These are phyloP conservation scores for Grantiella picta DNA, from an alignment of 2,113 vertebrate species.

Conservation along the genomic window DNA sequence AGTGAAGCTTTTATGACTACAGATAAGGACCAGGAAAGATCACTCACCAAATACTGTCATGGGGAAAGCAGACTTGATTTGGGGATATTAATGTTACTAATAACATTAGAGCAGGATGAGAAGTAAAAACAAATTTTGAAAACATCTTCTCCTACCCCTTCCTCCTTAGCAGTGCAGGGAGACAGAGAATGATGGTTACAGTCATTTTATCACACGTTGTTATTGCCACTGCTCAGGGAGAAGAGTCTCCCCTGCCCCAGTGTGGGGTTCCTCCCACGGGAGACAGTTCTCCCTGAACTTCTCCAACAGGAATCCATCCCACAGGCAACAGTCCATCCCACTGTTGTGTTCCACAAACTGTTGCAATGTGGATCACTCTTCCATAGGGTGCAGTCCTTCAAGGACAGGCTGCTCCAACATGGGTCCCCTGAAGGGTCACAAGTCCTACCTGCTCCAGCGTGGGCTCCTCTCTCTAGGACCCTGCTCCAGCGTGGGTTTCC, in stretches of 20 bases:
- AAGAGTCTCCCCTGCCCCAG: background rate
- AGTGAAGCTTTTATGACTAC: background rate
- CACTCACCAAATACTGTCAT: background rate
- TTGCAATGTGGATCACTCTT: background rate
- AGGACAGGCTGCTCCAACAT: background rate
- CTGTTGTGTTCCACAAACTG: too few species aligned
- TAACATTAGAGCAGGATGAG: background rate
- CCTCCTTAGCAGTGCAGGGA: background rate
- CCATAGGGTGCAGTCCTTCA: fast-evolving
- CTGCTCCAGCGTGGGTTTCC: too few species aligned
- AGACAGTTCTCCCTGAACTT: background rate
- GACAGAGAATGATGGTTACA: background rate
- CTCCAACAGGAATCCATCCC: background rate
- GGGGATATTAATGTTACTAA: background rate
- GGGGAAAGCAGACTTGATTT: background rate
- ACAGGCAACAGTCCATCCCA: background rate
- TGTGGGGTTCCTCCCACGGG: background rate
- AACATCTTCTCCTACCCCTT: background rate
- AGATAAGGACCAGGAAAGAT: background rate
- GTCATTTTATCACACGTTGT: background rate
- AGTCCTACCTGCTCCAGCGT: background rate
- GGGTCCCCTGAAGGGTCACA: background rate
- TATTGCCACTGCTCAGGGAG: background rate
- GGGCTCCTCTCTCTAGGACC: too few species aligned
- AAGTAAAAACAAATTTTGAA: background rate